Evolutionary conservation across 2,888 invertebrate species (phyloP).

Genomic region (Lobophora halterata): DNA sequence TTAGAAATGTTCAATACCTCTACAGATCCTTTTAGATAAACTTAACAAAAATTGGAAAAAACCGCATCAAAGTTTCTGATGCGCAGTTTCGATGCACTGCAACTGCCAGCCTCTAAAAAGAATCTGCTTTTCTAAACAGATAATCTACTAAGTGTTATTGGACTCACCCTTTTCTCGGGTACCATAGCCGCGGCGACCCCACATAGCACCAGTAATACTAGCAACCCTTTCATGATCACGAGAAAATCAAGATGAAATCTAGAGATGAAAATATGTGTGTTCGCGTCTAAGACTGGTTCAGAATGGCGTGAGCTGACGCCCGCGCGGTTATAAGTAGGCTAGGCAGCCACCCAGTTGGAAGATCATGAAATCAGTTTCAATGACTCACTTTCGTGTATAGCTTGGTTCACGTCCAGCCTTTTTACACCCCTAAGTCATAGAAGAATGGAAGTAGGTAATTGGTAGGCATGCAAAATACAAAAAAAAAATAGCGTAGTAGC

Average conservation of each 20-base stretch:
- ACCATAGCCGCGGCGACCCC: slow-evolving; percentile 53
- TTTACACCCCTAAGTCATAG: too few relatives aligned
- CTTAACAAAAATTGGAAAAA: too few relatives aligned
- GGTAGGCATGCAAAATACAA: too few relatives aligned
- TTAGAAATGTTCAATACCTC: too few relatives aligned
- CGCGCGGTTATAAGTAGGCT: slow-evolving; percentile 28
- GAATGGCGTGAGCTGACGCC: slow-evolving; percentile 42
- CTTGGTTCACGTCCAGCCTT: too few relatives aligned
- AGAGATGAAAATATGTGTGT: slow-evolving; percentile 32
- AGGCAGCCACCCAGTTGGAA: background rate
- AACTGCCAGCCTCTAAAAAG: too few relatives aligned
- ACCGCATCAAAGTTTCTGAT: too few relatives aligned
- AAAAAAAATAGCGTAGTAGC: too few relatives aligned
- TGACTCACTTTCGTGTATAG: background rate
- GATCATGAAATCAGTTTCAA: slow-evolving; percentile 3
- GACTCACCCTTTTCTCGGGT: slow-evolving; percentile 57
- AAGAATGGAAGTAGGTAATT: too few relatives aligned
- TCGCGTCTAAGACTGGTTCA: slow-evolving; percentile 41
- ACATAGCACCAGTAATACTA: slow-evolving; percentile 47
- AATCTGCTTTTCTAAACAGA: slow-evolving; percentile 5
- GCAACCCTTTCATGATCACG: slow-evolving; percentile 48
- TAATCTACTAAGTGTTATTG: background rate
- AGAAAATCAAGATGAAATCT: slow-evolving; percentile 10
- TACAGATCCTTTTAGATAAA: too few relatives aligned
- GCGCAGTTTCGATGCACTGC: too few relatives aligned